Conservation (phyloP, 1,140 invertebrate species). For the Leptonema lineaticorne region DNA sequence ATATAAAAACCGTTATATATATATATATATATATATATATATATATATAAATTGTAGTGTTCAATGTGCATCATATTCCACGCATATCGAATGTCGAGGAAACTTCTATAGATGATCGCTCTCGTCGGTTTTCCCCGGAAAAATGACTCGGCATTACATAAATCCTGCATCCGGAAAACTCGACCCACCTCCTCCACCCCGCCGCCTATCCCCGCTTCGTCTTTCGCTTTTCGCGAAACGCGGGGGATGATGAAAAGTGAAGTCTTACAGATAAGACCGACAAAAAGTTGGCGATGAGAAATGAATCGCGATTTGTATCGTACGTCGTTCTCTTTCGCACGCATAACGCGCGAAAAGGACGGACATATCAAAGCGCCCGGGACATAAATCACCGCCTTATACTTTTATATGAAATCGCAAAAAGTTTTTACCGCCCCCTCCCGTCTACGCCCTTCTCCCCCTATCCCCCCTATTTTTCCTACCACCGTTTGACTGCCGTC, state of each 20-base stretch:
- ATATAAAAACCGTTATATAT: no score
- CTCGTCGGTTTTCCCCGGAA: constrained; percentile 56
- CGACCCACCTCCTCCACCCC: not conserved
- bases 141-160: constrained; percentile 62
- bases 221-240: no score
- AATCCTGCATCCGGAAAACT: constrained; percentile 49
- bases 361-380: constrained; percentile 39
- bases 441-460: not conserved
- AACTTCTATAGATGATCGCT: no score
- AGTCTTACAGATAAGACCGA: constrained; percentile 61
- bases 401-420: constrained; percentile 44
- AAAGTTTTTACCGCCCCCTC: constrained; percentile 34
- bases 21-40: no score
- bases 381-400: constrained; percentile 44
- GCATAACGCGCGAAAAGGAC: constrained; percentile 15
- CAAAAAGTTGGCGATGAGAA: constrained; percentile 61
- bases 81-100: no score
- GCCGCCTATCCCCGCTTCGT: no score
- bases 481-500: no score
- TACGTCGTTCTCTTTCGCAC: constrained; percentile 43
- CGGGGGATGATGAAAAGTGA: constrained; percentile 59
- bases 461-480: no score
- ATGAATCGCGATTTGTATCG: constrained; percentile 60
- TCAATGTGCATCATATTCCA: no score
- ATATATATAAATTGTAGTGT: no score